Base-by-base conservation (phyloP, 2,113 vertebrate species). In the Sebastes schlegelii region DNA sequence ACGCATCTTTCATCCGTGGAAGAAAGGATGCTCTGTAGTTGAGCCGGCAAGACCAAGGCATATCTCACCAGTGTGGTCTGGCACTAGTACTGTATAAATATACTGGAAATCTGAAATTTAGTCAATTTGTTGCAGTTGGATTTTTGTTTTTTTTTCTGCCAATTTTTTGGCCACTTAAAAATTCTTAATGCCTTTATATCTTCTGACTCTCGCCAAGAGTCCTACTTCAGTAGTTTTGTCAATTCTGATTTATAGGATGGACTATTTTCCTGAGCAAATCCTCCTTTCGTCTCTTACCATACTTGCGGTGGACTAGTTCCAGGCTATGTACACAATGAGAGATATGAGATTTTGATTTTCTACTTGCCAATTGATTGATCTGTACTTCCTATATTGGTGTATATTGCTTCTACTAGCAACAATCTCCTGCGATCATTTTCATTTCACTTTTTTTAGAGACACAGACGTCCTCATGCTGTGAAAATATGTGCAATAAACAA, bases 121-220 rank as follows among this genome's bases (percentile, higher is more conserved):
- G 49, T 73, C 43, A 58, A 10, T 46, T 21, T 66, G 7, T 49
- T 74, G 43, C 17, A 67, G 26, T 42, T 66, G 17, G 46, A 62
- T 75, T 63, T n/a, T 61, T 6, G 2, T 73, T 54, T 54, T 23
- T 54, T 23, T 67, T 66, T 51, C 55, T 79, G 62, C 43, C 26
- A 66, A n/a, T 12, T 2, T 63, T 69, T 60, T 11, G 8, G 19
- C 52, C 54, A 4, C 45, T 49, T 19, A 8, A 19, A 34, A 34
- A 34, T 34, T 34, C 34, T 34, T 34, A 34, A 34, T 34, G 34
- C 34, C 34, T 34, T 34, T 34, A 34, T 34, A 34, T 34, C 34
- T 0, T 34, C 34, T 34, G 34, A 34, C 34, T 34, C 34, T 34
- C 34, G 34, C 34, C 34, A 34, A 34, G 4, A 34, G 34, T 34